Conservation (phyloP, 2,113 vertebrate genomes). For the Osmerus eperlanus region DNA sequence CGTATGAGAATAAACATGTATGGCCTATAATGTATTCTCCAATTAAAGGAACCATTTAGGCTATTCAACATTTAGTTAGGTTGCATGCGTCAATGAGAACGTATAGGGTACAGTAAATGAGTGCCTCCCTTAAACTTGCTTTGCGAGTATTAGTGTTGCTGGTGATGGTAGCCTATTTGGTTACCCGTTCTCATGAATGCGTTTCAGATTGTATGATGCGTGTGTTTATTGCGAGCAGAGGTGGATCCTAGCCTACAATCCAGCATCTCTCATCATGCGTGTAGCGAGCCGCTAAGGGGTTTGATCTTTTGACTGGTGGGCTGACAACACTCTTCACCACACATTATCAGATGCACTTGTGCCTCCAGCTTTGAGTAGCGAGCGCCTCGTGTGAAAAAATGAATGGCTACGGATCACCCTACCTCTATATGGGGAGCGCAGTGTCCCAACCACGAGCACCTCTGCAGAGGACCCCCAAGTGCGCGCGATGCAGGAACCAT, state of each 20-base stretch:
- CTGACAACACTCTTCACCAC: conserved; percentile 29
- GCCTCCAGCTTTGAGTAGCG: conserved; percentile 22
- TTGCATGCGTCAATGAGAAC: too few relatives aligned
- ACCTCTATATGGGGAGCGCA: conserved; percentile 91
- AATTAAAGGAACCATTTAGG: too few relatives aligned
- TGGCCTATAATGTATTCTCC: too few relatives aligned
- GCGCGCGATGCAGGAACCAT: conserved; percentile 94
- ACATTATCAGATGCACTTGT: conserved; percentile 27
- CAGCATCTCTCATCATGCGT: conserved; percentile 58
- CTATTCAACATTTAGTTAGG: too few relatives aligned
- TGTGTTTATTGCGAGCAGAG: conserved; percentile 58
- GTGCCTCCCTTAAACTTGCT: conserved; percentile 9
- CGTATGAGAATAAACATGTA: too few relatives aligned
- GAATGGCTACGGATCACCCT: conserved; percentile 95
- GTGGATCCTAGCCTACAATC: conserved; percentile 56
- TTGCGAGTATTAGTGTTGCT: conserved; percentile 42
- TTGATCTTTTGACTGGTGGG: conserved; percentile 45
- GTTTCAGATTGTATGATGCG: conserved; percentile 59
- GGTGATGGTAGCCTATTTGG: conserved; percentile 51
- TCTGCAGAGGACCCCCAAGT: conserved; percentile 92
- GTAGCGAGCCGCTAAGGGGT: conserved; percentile 45
- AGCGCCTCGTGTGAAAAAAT: conserved; percentile 59
- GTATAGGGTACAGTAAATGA: too few relatives aligned
- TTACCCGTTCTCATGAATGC: conserved; percentile 60
- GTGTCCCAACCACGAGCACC: conserved; percentile 89